These are phyloP conservation scores for Eristalis intricaria DNA, from an alignment of 2,888 invertebrate species.

Conservation along the genomic window DNA sequence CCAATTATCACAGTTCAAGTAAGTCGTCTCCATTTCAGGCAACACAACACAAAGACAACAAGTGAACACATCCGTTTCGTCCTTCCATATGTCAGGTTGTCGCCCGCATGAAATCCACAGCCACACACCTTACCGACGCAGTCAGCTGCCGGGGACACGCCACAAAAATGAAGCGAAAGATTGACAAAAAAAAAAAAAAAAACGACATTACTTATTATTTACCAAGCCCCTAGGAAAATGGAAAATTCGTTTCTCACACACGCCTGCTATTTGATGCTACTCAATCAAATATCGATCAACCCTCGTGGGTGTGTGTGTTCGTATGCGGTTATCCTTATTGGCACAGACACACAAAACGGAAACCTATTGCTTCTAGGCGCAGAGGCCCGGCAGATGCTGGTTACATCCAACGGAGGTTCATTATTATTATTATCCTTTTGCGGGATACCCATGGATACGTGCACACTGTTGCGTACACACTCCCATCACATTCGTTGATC, in stretches of 20 bases:
- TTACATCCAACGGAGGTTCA: constrained; percentile 1
- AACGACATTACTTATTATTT: neutral
- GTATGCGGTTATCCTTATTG: constrained; percentile 24
- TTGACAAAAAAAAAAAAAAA: neutral
- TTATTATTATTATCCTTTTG: constrained; percentile 25
- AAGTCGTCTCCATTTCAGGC: neutral
- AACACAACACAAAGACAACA: neutral
- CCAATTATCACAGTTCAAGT: neutral
- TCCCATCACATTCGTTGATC: constrained; percentile 23
- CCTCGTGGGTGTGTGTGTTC: constrained; percentile 19
- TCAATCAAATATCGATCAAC: constrained; percentile 41
- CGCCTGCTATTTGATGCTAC: constrained; percentile 11
- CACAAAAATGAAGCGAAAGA: neutral
- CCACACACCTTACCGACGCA: no score
- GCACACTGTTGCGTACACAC: neutral
- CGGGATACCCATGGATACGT: constrained; percentile 5
- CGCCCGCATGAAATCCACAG: neutral
- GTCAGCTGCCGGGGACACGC: neutral
- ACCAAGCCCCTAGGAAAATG: neutral
- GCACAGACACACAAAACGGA: constrained; percentile 2
- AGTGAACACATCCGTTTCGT: neutral
- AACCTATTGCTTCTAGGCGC: constrained; percentile 31
- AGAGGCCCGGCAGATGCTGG: constrained; percentile 32
- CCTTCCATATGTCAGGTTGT: neutral
- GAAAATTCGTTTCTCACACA: neutral